These are phyloP conservation scores for Pangasius djambal DNA, from an alignment of 2,797 vertebrate genomes.

Conservation along the genomic window DNA sequence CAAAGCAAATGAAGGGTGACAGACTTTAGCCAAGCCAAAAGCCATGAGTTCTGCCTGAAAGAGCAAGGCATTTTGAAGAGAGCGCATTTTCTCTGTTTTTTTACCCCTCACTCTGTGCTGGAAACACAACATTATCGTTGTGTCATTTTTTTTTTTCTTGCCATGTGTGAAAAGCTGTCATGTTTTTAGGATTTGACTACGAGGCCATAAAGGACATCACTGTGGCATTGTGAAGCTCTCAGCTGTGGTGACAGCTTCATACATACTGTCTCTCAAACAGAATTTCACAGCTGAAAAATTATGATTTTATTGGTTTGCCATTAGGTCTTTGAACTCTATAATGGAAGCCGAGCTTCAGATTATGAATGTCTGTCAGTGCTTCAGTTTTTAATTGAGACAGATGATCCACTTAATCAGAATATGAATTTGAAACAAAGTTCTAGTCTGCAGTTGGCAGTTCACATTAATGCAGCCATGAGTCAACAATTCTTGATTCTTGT, in stretches of 20 bases:
- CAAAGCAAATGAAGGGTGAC: constrained; percentile 63
- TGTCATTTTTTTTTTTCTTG: constrained; percentile 42
- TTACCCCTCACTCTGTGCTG: constrained; percentile 52
- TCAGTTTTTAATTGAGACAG: constrained; percentile 38
- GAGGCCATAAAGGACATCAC: constrained; percentile 34
- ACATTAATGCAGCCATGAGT: constrained; percentile 9
- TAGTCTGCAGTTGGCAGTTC: constrained; percentile 7
- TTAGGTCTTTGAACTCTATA: constrained; percentile 42
- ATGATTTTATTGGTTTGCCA: constrained; percentile 23
- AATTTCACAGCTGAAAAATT: constrained; percentile 46
- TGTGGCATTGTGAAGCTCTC: constrained; percentile 36
- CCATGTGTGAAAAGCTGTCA: constrained; percentile 51
- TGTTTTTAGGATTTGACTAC: constrained; percentile 50
- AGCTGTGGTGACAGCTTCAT: constrained; percentile 44
- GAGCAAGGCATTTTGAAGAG: constrained; percentile 57
- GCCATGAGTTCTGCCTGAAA: constrained; percentile 61
- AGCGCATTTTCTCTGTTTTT: constrained; percentile 36
- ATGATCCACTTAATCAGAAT: constrained; percentile 34
- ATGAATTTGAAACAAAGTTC: constrained; percentile 22
- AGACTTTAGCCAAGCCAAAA: constrained; percentile 63
- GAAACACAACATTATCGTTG: constrained; percentile 46
- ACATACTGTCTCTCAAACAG: constrained; percentile 17
- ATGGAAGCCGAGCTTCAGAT: constrained; percentile 28
- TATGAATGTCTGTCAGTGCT: constrained; percentile 38
- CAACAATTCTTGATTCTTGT: background rate